A percentile compares a stretch with the other conserved stretches of the same genome.
Evolutionary conservation across 2,113 vertebrate species (phyloP).

Genomic region (Bostrychus sinensis): DNA sequence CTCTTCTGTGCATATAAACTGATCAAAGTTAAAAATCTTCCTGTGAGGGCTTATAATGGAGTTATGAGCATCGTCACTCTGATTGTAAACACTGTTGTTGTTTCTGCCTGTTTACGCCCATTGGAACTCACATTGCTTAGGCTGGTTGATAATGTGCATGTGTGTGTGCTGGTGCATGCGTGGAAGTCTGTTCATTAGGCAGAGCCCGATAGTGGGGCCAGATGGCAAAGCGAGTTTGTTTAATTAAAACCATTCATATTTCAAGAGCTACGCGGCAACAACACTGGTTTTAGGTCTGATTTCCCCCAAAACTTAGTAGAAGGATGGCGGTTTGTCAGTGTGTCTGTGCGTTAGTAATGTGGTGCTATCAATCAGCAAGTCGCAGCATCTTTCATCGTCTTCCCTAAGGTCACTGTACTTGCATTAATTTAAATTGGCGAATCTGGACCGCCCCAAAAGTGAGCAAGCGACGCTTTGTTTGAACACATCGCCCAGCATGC

Average conservation of each 20-base stretch:
- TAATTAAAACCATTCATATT: slow-evolving; percentile 86
- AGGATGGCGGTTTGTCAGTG: slow-evolving; percentile 12
- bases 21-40: too few species aligned
- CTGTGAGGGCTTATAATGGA: too few species aligned
- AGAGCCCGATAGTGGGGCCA: slow-evolving; percentile 74
- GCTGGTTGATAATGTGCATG: slow-evolving; percentile 54
- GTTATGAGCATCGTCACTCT: too few species aligned
- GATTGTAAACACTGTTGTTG: too few species aligned
- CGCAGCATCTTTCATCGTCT: slow-evolving; percentile 8
- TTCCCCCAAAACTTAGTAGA: slow-evolving; percentile 60
- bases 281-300: slow-evolving; percentile 60
- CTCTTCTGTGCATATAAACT: too few species aligned
- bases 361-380: slow-evolving; percentile 47
- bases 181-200: slow-evolving; percentile 72
- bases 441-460: slow-evolving; percentile 21
- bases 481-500: slow-evolving; percentile 10
- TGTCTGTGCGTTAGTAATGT: slow-evolving; percentile 32
- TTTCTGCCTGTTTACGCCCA: slow-evolving; percentile 43
- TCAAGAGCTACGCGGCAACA: slow-evolving; percentile 72
- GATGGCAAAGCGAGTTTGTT: slow-evolving; percentile 81
- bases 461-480: neutral
- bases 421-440: slow-evolving; percentile 48
- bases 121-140: slow-evolving; percentile 50
- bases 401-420: slow-evolving; percentile 51
- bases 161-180: slow-evolving; percentile 29